phyloP scores from a whole-genome alignment of 2,888 invertebrate genomes.

The Chrysina gloriosa region DNA sequence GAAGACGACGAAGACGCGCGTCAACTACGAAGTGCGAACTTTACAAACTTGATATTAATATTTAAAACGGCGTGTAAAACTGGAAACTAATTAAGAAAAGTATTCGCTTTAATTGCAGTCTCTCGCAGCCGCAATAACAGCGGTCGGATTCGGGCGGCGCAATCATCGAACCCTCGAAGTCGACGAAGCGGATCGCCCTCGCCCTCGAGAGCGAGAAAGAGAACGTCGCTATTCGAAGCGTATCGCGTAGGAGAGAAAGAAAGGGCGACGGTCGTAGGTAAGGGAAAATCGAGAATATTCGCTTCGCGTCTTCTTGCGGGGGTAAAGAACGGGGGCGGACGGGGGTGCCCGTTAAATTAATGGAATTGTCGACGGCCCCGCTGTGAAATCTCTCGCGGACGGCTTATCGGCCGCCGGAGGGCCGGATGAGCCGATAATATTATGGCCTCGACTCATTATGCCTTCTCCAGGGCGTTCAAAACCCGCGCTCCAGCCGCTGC shows the following conservation, averaged over 20 bases:
- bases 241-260: too few species aligned
- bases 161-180: background rate
- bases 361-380: slow-evolving; percentile 63
- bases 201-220: background rate
- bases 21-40: too few species aligned
- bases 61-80: slow-evolving; percentile 61
- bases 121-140: slow-evolving; percentile 58
- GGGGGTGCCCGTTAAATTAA: slow-evolving; percentile 62
- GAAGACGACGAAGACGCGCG: too few species aligned
- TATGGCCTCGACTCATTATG: slow-evolving; percentile 45
- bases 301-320: background rate
- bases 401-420: slow-evolving; percentile 47
- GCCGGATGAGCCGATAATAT: slow-evolving; percentile 40
- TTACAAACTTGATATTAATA: slow-evolving; percentile 57
- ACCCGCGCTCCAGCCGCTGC: slow-evolving; percentile 30
- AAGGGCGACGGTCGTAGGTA: background rate
- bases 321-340: background rate
- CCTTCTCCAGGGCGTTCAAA: slow-evolving; percentile 46
- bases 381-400: slow-evolving; percentile 60
- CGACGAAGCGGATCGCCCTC: background rate
- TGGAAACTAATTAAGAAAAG: slow-evolving; percentile 64
- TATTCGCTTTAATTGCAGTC: slow-evolving; percentile 63
- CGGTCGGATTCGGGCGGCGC: slow-evolving; percentile 53
- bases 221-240: too few species aligned
- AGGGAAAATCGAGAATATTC: background rate